These are phyloP conservation scores for Platichthys stellatus DNA, from an alignment of 2,113 vertebrate genomes.

Conservation along the genomic window DNA sequence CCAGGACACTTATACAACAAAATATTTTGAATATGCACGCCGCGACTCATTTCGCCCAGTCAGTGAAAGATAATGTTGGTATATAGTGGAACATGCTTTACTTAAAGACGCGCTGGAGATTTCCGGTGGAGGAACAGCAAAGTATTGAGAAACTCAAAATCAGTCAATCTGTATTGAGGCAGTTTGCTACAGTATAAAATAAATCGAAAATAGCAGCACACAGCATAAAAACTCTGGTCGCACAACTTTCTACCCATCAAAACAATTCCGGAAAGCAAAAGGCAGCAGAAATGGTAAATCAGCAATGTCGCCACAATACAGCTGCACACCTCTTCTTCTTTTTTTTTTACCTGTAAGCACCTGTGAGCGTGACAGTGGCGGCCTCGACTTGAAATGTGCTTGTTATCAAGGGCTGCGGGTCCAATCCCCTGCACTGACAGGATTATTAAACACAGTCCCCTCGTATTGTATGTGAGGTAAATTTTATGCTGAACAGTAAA, in stretches of 20 bases:
- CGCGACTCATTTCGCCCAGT: slow-evolving; percentile 14
- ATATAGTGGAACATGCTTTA: not conserved
- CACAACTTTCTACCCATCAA: not conserved
- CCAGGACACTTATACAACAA: slow-evolving; percentile 56
- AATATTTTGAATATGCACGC: slow-evolving; percentile 46
- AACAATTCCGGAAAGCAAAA: not conserved
- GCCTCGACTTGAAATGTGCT: not conserved
- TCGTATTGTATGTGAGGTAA: slow-evolving; percentile 6
- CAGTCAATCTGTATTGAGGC: not conserved
- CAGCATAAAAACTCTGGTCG: not conserved
- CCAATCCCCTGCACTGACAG: slow-evolving; percentile 17
- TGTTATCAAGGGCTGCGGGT: slow-evolving; percentile 3
- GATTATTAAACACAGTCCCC: slow-evolving; percentile 6
- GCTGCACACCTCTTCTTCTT: not conserved
- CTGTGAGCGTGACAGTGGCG: not conserved
- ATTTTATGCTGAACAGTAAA: slow-evolving; percentile 20
- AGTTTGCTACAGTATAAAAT: not conserved
- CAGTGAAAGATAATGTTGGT: slow-evolving; percentile 11
- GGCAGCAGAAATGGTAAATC: not conserved
- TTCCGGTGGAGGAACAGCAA: not conserved
- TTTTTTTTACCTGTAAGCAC: not conserved
- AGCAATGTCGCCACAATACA: not conserved
- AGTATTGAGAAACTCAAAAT: not conserved
- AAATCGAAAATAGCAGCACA: not conserved
- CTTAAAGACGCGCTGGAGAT: not conserved